Conservation (phyloP, 64 coral and sea anemone species). For the Astreopora myriophthalma region DNA sequence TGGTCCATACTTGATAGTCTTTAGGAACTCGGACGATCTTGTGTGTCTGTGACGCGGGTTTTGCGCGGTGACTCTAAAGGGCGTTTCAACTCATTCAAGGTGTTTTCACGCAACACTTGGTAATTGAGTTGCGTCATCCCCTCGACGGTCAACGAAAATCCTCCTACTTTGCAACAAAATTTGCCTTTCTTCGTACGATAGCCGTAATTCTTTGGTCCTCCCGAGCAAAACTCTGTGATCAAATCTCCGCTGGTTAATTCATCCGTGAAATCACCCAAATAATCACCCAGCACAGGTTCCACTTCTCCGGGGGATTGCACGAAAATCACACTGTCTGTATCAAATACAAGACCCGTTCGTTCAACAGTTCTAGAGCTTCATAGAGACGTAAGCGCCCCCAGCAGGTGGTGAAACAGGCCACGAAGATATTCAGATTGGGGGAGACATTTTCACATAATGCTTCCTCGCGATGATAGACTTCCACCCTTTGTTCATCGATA, state of each 20-base stretch:
- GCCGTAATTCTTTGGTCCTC: conserved; percentile 47
- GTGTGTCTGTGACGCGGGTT: background rate
- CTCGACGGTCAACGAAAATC: background rate
- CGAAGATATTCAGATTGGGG: conserved; percentile 7
- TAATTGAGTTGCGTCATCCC: conserved; percentile 16
- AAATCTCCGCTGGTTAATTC: background rate
- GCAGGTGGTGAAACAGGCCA: conserved; percentile 38
- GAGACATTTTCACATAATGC: background rate
- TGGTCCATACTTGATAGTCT: background rate
- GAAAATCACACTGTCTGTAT: conserved; percentile 32
- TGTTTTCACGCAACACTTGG: background rate
- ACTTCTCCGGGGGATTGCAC: background rate
- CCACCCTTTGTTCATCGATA: background rate
- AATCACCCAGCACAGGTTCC: background rate
- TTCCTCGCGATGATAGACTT: background rate
- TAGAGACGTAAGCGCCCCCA: conserved; percentile 41
- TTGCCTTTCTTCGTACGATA: background rate
- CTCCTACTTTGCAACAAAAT: background rate
- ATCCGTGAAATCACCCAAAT: conserved; percentile 29
- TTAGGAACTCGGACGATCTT: background rate
- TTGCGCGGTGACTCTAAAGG: background rate
- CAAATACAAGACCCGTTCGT: conserved; percentile 30
- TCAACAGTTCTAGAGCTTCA: background rate
- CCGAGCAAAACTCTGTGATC: background rate
- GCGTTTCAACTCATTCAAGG: background rate